Base-by-base conservation (phyloP, 1,140 invertebrate species). In the Brachionus asplanchnoidis region DNA sequence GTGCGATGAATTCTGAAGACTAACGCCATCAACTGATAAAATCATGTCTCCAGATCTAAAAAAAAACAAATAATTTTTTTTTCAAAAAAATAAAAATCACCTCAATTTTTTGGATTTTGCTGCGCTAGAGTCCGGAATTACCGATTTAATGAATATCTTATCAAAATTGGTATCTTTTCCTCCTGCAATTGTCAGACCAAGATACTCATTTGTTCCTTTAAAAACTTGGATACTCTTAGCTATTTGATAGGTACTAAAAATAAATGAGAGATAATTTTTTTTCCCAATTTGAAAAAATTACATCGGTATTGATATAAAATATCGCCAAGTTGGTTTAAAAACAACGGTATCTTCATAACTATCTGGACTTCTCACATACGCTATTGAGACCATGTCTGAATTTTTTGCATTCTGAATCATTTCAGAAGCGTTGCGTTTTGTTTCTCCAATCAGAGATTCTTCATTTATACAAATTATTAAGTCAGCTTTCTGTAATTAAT, bases 141-240 rank as follows among this genome's bases (percentile, higher is more conserved):
- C 89, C 85, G 91, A 91, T 60, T 92, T 90, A 23, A 92, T 89
- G 86, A 91, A 90, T 77, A 92, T 89, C 40, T 68, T 85, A 32
- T 89, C 90, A 65, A 89, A 87, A 50, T 88, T 87, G 66, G 88
- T 89, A 85, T 91, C 90, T 70, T 87, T 87, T 3, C 91, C 91
- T 23, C 91, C 91, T 3, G 91, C 91, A 50, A 92, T 89, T 40
- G 90, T 91, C 86, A 92, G 91, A 3, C 91, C 91, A 28, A 91
- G 87, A 86, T 89, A 90, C 26, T 88, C 88, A 50, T 85, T 87
- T 17, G 88, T 86, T 85, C 88, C 87, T 32, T 90, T 87, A 75
- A 90, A 87, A 14, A 91, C 86, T 23, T 90, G 88, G 9, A 91
- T 89, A n/a, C 89, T 90, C 86, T 90, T 91, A 9, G 90, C 86